phyloP scores from a whole-genome alignment of 2,113 vertebrate genomes.

The Deroptyus accipitrinus region DNA sequence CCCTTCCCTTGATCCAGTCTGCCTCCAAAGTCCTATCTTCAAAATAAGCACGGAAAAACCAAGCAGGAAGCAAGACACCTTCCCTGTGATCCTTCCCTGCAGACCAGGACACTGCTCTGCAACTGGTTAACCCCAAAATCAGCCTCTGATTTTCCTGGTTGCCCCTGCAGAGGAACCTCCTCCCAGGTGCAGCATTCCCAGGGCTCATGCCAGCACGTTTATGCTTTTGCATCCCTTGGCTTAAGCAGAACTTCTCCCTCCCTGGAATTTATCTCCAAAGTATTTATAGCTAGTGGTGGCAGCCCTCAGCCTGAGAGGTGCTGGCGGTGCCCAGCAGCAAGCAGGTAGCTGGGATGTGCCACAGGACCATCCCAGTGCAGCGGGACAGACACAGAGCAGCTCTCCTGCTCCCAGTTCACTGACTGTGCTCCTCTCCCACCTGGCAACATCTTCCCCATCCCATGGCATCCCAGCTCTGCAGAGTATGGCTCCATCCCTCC shows the following conservation, averaged over 20 bases:
- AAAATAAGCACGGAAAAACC: neutral
- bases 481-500: neutral
- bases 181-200: accelerated
- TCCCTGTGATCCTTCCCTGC: neutral
- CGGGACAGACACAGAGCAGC: neutral
- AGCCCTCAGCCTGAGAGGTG: too few relatives aligned
- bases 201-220: accelerated
- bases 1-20: neutral
- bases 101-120: too few relatives aligned
- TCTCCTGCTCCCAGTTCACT: neutral
- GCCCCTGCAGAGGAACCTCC: neutral
- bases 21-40: neutral
- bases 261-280: neutral
- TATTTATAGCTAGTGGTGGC: neutral
- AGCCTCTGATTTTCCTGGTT: neutral
- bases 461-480: accelerated
- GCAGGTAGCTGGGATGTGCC: too few relatives aligned
- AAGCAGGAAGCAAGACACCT: neutral
- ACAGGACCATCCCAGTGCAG: too few relatives aligned
- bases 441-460: neutral
- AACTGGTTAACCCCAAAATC: neutral
- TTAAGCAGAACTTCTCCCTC: neutral
- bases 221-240: neutral
- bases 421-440: neutral
- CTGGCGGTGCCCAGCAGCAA: accelerated